phyloP scores from a whole-genome alignment of 2,888 invertebrate species.

The Drosophila kanekoi region DNA sequence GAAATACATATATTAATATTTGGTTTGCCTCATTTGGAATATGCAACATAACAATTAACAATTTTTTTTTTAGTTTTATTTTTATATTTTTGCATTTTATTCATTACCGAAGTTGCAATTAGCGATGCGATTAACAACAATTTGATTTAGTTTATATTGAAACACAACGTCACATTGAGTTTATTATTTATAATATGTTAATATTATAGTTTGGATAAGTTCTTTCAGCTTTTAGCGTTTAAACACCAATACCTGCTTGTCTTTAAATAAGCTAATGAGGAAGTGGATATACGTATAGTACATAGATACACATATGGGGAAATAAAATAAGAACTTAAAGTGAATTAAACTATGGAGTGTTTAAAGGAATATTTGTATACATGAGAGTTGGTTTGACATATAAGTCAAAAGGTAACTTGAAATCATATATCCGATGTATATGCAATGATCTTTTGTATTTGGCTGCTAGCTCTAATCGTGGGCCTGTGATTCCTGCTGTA shows the following conservation, averaged over 20 bases:
- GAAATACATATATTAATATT: constrained; percentile 38
- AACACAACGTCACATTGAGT: constrained; percentile 46
- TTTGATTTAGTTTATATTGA: constrained; percentile 39
- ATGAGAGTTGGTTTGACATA: constrained; percentile 30
- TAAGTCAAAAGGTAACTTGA: constrained; percentile 44
- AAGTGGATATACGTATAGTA: constrained; percentile 34
- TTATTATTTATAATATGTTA: constrained; percentile 19
- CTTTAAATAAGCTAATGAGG: constrained; percentile 65
- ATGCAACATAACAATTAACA: constrained; percentile 76
- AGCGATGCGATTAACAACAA: constrained; percentile 40
- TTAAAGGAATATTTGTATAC: constrained; percentile 51
- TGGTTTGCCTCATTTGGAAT: constrained; percentile 50
- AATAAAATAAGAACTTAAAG: constrained; percentile 57
- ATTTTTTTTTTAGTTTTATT: constrained; percentile 24
- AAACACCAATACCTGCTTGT: constrained; percentile 34
- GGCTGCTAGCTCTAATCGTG: constrained; percentile 89
- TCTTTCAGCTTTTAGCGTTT: constrained; percentile 40
- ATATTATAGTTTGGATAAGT: constrained; percentile 32
- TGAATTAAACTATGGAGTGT: constrained; percentile 70
- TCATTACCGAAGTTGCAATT: constrained; percentile 11
- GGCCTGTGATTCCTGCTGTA: constrained; percentile 95
- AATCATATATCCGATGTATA: constrained; percentile 22
- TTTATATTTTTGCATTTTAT: not conserved
- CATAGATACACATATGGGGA: constrained; percentile 12
- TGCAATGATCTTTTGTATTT: constrained; percentile 18